Conservation (phyloP, 1,140 invertebrate species). For the Gonatopus flavifemur region DNA sequence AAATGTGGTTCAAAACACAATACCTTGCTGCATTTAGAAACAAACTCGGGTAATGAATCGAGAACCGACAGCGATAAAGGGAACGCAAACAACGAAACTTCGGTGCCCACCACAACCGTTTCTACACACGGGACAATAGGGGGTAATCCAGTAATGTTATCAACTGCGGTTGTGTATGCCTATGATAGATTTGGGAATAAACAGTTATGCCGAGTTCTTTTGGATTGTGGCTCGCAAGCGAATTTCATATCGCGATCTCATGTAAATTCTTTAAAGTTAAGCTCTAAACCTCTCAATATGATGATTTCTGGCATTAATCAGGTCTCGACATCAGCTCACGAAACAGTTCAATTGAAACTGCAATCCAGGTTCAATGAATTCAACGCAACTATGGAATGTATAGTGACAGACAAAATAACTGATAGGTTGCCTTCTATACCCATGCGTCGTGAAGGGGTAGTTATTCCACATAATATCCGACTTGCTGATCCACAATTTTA, state of each 20-base stretch:
- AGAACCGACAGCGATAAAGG: background rate
- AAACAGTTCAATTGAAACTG: background rate
- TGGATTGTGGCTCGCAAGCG: background rate
- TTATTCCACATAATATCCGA: slow-evolving; percentile 28
- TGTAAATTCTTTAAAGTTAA: background rate
- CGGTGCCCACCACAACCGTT: background rate
- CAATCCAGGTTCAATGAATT: background rate
- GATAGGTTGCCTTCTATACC: slow-evolving; percentile 3
- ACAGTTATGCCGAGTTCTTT: too few relatives aligned
- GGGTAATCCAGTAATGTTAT: background rate
- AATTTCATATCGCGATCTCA: background rate
- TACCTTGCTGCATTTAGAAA: background rate
- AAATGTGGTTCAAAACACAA: background rate
- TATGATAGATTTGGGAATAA: too few relatives aligned
- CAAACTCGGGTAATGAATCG: background rate
- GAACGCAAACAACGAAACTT: background rate
- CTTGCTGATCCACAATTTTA: slow-evolving; percentile 40
- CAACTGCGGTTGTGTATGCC: too few relatives aligned
- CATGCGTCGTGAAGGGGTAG: slow-evolving; percentile 1
- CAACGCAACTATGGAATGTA: slow-evolving; percentile 1
- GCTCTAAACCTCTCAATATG: background rate
- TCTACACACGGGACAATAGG: background rate
- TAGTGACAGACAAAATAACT: slow-evolving; percentile 11
- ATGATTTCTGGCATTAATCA: background rate
- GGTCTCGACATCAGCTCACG: background rate